Percentiles rank a stretch among this genome's conserved stretches.
Evolutionary conservation across 92 coral and sea anemone species (phyloP).

Genomic region (Porites cylindrica): DNA sequence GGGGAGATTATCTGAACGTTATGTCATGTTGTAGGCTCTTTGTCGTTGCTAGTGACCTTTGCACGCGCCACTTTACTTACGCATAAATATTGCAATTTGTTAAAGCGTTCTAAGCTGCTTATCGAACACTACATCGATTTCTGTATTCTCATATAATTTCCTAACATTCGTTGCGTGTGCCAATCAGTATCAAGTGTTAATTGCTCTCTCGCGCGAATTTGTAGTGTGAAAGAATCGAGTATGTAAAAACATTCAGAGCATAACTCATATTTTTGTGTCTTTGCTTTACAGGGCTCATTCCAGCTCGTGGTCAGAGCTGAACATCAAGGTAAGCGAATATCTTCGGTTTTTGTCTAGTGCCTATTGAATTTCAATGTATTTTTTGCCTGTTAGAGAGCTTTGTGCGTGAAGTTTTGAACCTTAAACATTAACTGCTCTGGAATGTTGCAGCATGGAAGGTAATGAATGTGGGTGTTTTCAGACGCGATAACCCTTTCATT

Average conservation of each 20-base stretch:
- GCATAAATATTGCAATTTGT: constrained; percentile 8
- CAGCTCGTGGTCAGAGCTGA: constrained; percentile 54
- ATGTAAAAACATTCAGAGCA: background rate
- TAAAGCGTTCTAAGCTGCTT: constrained; percentile 18
- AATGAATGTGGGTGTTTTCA: constrained; percentile 6
- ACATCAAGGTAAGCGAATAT: constrained; percentile 41
- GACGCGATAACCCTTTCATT: constrained; percentile 24
- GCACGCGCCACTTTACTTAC: constrained; percentile 30
- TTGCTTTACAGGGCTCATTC: constrained; percentile 64
- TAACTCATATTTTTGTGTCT: constrained; percentile 9
- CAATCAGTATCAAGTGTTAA: background rate
- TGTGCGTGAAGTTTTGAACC: background rate
- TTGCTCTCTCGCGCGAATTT: background rate
- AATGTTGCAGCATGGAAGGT: constrained; percentile 3
- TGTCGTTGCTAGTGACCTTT: constrained; percentile 6
- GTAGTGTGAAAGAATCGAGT: background rate
- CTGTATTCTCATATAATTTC: background rate
- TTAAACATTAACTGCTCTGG: constrained; percentile 29
- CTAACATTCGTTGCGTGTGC: background rate
- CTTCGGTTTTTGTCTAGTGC: background rate
- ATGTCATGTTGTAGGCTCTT: background rate
- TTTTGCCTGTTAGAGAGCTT: background rate
- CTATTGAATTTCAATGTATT: background rate
- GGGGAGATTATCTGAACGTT: too few relatives aligned
- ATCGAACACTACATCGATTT: background rate